phyloP scores from a whole-genome alignment of 2,888 invertebrate genomes.

The Leptopterna dolabrata region DNA sequence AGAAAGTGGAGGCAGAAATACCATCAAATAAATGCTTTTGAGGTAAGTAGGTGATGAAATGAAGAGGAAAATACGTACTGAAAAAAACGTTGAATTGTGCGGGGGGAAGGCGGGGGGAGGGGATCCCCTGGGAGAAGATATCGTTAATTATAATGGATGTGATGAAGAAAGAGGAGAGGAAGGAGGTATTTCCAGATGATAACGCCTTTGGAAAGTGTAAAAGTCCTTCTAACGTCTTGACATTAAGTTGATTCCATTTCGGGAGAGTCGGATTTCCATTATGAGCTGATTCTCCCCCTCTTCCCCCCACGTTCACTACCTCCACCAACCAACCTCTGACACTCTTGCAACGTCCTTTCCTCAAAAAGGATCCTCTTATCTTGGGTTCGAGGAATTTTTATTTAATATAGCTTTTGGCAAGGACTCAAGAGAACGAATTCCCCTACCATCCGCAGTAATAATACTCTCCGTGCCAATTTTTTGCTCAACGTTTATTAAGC shows the following conservation, averaged over 20 bases:
- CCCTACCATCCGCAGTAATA: background rate
- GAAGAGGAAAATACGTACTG: background rate
- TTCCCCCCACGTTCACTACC: background rate
- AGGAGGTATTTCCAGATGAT: background rate
- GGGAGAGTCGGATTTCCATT: constrained; percentile 34
- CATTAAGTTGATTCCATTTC: constrained; percentile 33
- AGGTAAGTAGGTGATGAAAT: background rate
- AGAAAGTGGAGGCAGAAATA: background rate
- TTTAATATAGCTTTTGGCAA: constrained; percentile 23
- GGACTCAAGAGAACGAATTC: background rate
- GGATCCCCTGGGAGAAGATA: background rate
- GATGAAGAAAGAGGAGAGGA: background rate
- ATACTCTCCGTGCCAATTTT: background rate
- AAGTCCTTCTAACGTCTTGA: background rate
- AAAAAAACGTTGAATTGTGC: background rate
- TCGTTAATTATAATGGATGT: constrained; percentile 12
- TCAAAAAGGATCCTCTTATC: constrained; percentile 15
- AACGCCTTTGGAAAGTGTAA: constrained; percentile 20
- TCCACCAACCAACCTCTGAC: background rate
- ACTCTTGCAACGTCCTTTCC: background rate
- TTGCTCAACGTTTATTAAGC: background rate
- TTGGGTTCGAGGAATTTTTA: constrained; percentile 25
- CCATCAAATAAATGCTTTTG: background rate
- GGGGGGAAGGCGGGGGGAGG: background rate
- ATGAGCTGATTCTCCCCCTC: constrained; percentile 1